Percentiles rank a stretch among this genome's conserved stretches.
These are phyloP conservation scores for Littorina saxatilis DNA, from an alignment of 1,140 invertebrate genomes.

Conservation along the genomic window DNA sequence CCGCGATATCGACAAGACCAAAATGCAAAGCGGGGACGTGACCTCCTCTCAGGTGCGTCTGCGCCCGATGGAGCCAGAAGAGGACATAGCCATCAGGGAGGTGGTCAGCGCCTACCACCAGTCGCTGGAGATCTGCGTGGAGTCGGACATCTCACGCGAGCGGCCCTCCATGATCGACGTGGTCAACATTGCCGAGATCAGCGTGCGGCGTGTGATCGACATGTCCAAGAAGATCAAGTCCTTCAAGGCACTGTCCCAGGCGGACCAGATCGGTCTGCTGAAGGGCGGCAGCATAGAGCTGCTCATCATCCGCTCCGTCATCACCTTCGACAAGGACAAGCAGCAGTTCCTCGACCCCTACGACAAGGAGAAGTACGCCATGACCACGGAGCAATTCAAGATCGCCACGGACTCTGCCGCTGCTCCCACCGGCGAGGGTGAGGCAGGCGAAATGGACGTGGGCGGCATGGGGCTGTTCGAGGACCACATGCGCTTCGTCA, in stretches of 20 bases:
- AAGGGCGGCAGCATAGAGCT: constrained; percentile 78
- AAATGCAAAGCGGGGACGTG: constrained; percentile 67
- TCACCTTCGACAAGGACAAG: constrained; percentile 75
- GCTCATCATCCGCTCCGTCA: constrained; percentile 77
- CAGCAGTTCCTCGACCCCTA: constrained; percentile 74
- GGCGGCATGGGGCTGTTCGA: constrained; percentile 73
- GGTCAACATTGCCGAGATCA: constrained; percentile 75
- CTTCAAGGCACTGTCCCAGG: constrained; percentile 74
- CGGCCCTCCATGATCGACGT: constrained; percentile 71
- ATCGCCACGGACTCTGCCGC: constrained; percentile 47
- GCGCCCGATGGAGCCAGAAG: constrained; percentile 65
- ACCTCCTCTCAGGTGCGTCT: constrained; percentile 62
- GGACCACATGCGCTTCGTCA: constrained; percentile 78
- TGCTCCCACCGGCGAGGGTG: no score
- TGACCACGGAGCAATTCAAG: constrained; percentile 72
- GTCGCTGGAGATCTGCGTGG: constrained; percentile 72
- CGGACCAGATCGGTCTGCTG: constrained; percentile 77
- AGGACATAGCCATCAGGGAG: constrained; percentile 70
- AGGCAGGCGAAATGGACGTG: constrained; percentile 38
- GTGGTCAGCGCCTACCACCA: constrained; percentile 70
- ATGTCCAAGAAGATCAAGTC: constrained; percentile 76
- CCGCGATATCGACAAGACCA: constrained; percentile 63
- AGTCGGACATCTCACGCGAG: constrained; percentile 66
- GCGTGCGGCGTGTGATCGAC: constrained; percentile 75
- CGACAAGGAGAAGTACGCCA: constrained; percentile 72